Conservation (phyloP, 2,113 vertebrate genomes). For the Takifugu flavidus region DNA sequence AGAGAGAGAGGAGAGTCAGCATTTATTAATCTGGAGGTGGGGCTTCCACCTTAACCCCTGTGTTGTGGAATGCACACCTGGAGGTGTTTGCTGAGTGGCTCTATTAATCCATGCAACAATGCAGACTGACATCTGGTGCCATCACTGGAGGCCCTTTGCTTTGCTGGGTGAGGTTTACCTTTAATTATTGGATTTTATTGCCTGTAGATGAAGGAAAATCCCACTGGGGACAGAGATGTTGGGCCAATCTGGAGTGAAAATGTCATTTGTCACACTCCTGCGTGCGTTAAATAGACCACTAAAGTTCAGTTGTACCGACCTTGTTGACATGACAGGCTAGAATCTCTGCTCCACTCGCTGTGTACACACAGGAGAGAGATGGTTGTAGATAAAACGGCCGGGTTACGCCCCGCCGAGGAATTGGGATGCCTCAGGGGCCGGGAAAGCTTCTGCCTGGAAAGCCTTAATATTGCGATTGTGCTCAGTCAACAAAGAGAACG, state of each 20-base stretch:
- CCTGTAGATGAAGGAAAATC: not conserved
- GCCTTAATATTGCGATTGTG: constrained; percentile 62
- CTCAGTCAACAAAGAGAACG: constrained; percentile 53
- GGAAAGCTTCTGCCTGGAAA: constrained; percentile 50
- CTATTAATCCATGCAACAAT: constrained; percentile 69
- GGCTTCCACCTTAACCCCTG: constrained; percentile 45
- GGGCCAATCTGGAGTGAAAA: too few species aligned
- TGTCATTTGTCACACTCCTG: not conserved
- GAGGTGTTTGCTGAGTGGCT: constrained; percentile 69
- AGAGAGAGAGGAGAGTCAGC: constrained; percentile 21
- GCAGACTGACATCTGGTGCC: constrained; percentile 64
- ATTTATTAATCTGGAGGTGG: constrained; percentile 53
- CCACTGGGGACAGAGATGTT: too few species aligned
- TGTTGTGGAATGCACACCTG: constrained; percentile 75
- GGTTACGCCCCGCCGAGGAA: constrained; percentile 66
- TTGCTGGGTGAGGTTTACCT: constrained; percentile 11
- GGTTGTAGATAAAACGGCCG: constrained; percentile 61
- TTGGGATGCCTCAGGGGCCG: constrained; percentile 66
- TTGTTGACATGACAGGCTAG: constrained; percentile 46
- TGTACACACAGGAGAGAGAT: constrained; percentile 65
- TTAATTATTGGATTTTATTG: constrained; percentile 18
- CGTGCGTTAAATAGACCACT: not conserved
- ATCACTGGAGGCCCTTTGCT: constrained; percentile 46
- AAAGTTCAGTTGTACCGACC: constrained; percentile 25
- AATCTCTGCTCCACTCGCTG: constrained; percentile 33